phyloP scores from a whole-genome alignment of 2,888 invertebrate genomes.

The Acleris cristana region DNA sequence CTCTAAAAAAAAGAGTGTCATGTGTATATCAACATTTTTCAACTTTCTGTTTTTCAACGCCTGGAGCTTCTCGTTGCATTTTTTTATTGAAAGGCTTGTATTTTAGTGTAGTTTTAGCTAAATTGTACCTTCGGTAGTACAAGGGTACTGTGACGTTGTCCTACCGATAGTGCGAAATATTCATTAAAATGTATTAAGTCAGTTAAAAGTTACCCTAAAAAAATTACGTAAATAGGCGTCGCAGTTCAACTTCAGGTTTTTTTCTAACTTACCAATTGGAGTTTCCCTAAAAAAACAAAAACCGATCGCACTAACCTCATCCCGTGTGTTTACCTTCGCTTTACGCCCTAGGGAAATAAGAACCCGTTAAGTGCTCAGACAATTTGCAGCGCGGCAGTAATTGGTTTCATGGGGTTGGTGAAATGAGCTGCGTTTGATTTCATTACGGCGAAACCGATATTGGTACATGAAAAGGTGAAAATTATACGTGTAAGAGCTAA shows the following conservation, averaged over 20 bases:
- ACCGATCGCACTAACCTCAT: slow-evolving; percentile 6
- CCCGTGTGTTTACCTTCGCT: slow-evolving; percentile 7
- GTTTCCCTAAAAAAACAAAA: background rate
- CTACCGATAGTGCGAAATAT: too few species aligned
- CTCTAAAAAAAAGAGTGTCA: too few species aligned
- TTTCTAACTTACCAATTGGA: background rate
- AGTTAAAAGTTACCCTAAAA: too few species aligned
- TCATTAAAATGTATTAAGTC: too few species aligned
- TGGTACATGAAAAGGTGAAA: background rate
- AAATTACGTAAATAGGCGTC: too few species aligned
- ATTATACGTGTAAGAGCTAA: background rate
- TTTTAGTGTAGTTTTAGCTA: too few species aligned
- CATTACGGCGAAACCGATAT: background rate
- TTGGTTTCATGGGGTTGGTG: slow-evolving; percentile 43
- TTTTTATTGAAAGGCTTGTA: too few species aligned
- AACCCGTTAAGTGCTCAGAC: slow-evolving; percentile 49
- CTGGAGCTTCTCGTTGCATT: too few species aligned
- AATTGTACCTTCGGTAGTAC: too few species aligned
- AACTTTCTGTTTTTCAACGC: too few species aligned
- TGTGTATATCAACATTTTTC: too few species aligned
- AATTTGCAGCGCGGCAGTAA: slow-evolving; percentile 53
- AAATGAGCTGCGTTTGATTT: slow-evolving; percentile 35
- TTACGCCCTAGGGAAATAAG: slow-evolving; percentile 51
- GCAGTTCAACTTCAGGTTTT: background rate
- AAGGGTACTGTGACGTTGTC: too few species aligned